A percentile compares a stretch with the other conserved stretches of the same genome.
Conservation (phyloP, 1,140 invertebrate species). For the Anadara kagoshimensis region DNA sequence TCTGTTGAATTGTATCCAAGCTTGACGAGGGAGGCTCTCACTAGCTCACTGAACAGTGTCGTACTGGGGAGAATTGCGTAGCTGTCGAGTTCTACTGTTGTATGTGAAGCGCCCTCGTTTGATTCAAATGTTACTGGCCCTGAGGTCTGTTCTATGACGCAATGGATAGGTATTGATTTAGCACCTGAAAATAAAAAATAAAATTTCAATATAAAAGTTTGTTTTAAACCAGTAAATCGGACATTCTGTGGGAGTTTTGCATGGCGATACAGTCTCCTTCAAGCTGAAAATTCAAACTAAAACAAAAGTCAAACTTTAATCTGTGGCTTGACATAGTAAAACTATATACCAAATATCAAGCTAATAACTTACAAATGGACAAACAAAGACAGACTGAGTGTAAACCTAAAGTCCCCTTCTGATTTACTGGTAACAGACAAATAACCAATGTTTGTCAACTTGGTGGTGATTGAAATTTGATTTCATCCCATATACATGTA, state of each 20-base stretch:
- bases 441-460: too few species aligned
- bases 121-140: slow-evolving; percentile 50
- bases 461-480: too few species aligned
- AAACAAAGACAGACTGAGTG: too few species aligned
- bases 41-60: slow-evolving; percentile 89
- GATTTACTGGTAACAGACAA: too few species aligned
- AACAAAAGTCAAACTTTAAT: too few species aligned
- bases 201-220: too few species aligned
- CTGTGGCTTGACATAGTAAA: too few species aligned
- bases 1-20: slow-evolving; percentile 86
- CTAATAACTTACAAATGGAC: too few species aligned
- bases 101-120: slow-evolving; percentile 53
- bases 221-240: neutral
- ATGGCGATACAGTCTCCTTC: neutral
- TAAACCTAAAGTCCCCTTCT: too few species aligned
- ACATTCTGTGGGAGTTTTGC: neutral
- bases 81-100: slow-evolving; percentile 87
- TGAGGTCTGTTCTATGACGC: slow-evolving; percentile 80
- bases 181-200: slow-evolving; percentile 50
- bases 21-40: slow-evolving; percentile 84
- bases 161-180: slow-evolving; percentile 93
- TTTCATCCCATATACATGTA: too few species aligned
- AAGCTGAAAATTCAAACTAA: too few species aligned
- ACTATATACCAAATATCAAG: too few species aligned
- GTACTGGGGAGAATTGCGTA: slow-evolving; percentile 94